phyloP scores from a whole-genome alignment of 2,888 invertebrate species.

The Drosophila borborema region DNA sequence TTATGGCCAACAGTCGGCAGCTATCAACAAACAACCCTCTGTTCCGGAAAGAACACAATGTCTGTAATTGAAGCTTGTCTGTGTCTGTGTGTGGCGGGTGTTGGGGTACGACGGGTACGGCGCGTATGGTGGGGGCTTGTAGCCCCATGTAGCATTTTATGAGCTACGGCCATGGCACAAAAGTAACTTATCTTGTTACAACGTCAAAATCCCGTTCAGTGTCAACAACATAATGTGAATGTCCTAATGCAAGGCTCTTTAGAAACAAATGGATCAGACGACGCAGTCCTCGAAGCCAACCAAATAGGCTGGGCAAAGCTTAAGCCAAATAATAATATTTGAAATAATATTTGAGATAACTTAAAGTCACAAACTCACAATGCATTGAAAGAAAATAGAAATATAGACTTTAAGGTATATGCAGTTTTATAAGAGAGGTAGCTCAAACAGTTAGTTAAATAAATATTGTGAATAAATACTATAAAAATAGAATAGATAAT shows the following conservation, averaged over 20 bases:
- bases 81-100: neutral
- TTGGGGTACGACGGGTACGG: neutral
- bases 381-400: neutral
- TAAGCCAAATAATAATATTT: neutral
- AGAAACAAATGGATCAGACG: conserved; percentile 10
- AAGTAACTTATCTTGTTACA: conserved; percentile 73
- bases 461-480: no score
- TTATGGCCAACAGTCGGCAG: conserved; percentile 66
- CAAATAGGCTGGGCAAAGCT: neutral
- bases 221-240: conserved; percentile 25
- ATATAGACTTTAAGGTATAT: neutral
- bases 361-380: neutral
- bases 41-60: conserved; percentile 32
- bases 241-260: conserved; percentile 33
- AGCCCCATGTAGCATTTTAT: conserved; percentile 45
- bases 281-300: neutral
- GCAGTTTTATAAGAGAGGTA: neutral
- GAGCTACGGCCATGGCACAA: conserved; percentile 48
- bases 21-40: conserved; percentile 56
- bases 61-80: conserved; percentile 59
- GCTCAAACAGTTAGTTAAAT: neutral
- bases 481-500: neutral
- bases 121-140: conserved; percentile 3
- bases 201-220: conserved; percentile 27
- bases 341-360: neutral